Evolutionary conservation across 1,140 invertebrate genomes (phyloP).

Genomic region (Ectropis grisescens): DNA sequence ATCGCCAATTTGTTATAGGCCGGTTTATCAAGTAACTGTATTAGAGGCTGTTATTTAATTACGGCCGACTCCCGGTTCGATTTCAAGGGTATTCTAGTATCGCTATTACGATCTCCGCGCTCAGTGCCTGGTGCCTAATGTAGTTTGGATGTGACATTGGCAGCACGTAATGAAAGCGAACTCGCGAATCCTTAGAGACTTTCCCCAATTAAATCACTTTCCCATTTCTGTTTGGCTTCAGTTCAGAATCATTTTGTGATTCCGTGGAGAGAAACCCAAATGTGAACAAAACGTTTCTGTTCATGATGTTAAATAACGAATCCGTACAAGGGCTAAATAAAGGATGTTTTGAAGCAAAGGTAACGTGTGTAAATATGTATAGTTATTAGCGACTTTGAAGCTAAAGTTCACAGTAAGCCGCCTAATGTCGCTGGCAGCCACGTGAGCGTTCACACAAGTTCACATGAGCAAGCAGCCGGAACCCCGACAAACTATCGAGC

Average conservation of each 20-base stretch:
- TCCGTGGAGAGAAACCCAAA: too few relatives aligned
- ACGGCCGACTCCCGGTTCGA: too few relatives aligned
- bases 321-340: too few relatives aligned
- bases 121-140: too few relatives aligned
- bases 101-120: too few relatives aligned
- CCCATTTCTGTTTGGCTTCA: slow-evolving; percentile 31
- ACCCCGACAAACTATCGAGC: slow-evolving; percentile 8
- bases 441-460: background rate
- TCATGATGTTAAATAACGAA: too few relatives aligned
- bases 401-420: background rate
- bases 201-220: slow-evolving; percentile 66
- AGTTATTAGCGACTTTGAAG: too few relatives aligned
- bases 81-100: too few relatives aligned
- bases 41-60: slow-evolving; percentile 34
- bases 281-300: too few relatives aligned
- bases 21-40: slow-evolving; percentile 13
- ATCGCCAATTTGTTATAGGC: slow-evolving; percentile 23
- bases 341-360: too few relatives aligned
- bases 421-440: background rate
- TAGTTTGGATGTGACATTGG: slow-evolving; percentile 14
- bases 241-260: too few relatives aligned
- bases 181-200: slow-evolving; percentile 54
- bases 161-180: slow-evolving; percentile 31
- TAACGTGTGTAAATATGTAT: too few relatives aligned
- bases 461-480: slow-evolving; percentile 14